These are phyloP conservation scores for Arenaria interpres DNA, from an alignment of 2,113 vertebrate genomes.

Conservation along the genomic window DNA sequence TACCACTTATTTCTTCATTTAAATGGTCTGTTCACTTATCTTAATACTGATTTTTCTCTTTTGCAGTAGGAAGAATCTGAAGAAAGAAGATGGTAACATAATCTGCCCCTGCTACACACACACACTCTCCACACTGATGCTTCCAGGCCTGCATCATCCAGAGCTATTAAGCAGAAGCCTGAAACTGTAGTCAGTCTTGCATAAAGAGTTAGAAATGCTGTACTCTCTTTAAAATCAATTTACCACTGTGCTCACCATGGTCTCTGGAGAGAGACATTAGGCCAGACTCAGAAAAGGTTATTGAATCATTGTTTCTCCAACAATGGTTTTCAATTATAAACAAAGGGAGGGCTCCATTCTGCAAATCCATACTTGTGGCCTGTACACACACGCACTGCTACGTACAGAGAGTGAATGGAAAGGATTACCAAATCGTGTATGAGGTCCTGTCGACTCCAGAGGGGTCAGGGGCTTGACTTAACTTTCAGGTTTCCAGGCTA, in stretches of 20 bases:
- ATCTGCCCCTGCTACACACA: neutral
- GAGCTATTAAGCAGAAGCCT: constrained; percentile 20
- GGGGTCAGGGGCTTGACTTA: neutral
- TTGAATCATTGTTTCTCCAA: constrained; percentile 36
- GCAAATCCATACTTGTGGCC: neutral
- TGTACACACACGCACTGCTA: neutral
- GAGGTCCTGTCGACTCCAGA: neutral
- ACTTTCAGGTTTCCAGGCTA: neutral
- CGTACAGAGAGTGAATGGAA: neutral
- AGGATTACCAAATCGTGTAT: neutral
- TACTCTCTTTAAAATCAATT: constrained; percentile 50
- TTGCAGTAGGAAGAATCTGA: neutral
- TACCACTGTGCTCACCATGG: neutral
- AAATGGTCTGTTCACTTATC: neutral
- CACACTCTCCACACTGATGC: neutral
- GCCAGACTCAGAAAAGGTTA: constrained; percentile 21
- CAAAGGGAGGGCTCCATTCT: neutral
- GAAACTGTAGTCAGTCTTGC: constrained; percentile 34
- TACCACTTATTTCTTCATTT: constrained; percentile 15
- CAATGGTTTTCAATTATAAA: constrained; percentile 43
- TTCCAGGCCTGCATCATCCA: neutral
- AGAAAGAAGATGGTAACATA: neutral
- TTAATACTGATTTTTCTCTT: constrained; percentile 1
- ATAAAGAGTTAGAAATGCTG: constrained; percentile 39
- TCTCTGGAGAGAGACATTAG: constrained; percentile 31